These are phyloP conservation scores for Parelbella ahira DNA, from an alignment of 2,888 invertebrate genomes.

Conservation along the genomic window DNA sequence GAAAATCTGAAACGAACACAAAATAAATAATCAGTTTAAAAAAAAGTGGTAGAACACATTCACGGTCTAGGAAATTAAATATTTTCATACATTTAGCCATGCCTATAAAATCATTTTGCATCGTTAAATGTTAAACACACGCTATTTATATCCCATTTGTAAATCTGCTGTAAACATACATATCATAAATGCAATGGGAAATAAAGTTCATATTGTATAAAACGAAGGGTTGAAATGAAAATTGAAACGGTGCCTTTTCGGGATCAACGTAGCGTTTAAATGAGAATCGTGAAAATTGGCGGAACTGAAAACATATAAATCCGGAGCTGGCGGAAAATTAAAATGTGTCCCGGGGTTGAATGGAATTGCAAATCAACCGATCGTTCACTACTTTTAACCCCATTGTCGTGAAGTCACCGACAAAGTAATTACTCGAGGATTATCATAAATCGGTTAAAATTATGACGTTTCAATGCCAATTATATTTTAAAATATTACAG, in stretches of 20 bases:
- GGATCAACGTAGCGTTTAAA: conserved; percentile 62
- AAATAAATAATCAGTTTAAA: too few species aligned
- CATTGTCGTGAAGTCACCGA: conserved; percentile 3
- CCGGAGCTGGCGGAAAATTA: conserved; percentile 76
- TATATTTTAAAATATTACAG: too few species aligned
- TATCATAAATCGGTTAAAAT: background rate
- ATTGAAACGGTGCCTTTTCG: conserved; percentile 53
- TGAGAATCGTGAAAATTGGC: conserved; percentile 73
- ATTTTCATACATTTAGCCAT: too few species aligned
- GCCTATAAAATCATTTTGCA: too few species aligned
- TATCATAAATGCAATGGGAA: conserved; percentile 29
- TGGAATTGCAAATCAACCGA: conserved; percentile 37
- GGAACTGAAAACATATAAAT: conserved; percentile 72
- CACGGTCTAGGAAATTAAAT: too few species aligned
- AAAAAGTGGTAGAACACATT: too few species aligned
- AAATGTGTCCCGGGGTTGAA: conserved; percentile 60
- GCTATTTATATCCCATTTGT: conserved; percentile 1
- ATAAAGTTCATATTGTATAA: conserved; percentile 30
- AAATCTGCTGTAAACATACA: conserved; percentile 8
- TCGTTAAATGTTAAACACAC: conserved; percentile 5
- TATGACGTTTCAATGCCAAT: too few species aligned
- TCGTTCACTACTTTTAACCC: conserved; percentile 26
- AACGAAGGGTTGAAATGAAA: conserved; percentile 36
- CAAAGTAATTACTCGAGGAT: background rate
- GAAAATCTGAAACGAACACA: conserved; percentile 33